phyloP scores from a whole-genome alignment of 2,888 invertebrate species.

The Carabus problematicus region DNA sequence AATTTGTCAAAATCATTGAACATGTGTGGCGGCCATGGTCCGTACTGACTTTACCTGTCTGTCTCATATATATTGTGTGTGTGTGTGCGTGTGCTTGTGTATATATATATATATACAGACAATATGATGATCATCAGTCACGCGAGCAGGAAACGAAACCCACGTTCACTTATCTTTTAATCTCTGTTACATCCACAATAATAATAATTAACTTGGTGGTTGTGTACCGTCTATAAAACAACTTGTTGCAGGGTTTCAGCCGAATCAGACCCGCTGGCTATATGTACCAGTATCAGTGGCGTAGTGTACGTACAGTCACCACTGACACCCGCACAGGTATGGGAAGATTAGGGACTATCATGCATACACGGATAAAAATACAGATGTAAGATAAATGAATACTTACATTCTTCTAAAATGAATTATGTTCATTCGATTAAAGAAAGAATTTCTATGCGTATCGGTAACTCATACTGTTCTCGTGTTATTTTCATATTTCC shows the following conservation, averaged over 20 bases:
- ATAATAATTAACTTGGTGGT: constrained; percentile 34
- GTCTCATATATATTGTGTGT: too few relatives aligned
- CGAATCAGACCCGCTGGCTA: constrained; percentile 5
- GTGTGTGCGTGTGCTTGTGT: too few relatives aligned
- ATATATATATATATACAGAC: constrained; percentile 4
- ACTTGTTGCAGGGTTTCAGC: constrained; percentile 14
- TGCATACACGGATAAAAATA: too few relatives aligned
- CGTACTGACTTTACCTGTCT: neutral
- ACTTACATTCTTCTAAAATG: too few relatives aligned
- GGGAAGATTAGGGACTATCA: neutral
- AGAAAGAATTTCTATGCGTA: too few relatives aligned
- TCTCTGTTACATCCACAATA: constrained; percentile 36
- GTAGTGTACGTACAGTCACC: too few relatives aligned
- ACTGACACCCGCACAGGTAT: neutral
- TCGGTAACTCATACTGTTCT: too few relatives aligned
- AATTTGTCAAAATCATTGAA: constrained; percentile 18
- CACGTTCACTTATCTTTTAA: constrained; percentile 32
- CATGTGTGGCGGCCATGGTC: neutral
- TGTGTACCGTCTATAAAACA: constrained; percentile 20
- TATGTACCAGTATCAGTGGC: constrained; percentile 13
- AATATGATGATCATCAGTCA: constrained; percentile 27
- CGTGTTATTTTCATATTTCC: too few relatives aligned
- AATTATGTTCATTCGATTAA: too few relatives aligned
- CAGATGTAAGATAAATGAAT: too few relatives aligned
- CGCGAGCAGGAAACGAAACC: constrained; percentile 29